A percentile compares a stretch with the other conserved stretches of the same genome.
phyloP scores from a whole-genome alignment of 2,113 vertebrate species.

The Engystomops pustulosus region DNA sequence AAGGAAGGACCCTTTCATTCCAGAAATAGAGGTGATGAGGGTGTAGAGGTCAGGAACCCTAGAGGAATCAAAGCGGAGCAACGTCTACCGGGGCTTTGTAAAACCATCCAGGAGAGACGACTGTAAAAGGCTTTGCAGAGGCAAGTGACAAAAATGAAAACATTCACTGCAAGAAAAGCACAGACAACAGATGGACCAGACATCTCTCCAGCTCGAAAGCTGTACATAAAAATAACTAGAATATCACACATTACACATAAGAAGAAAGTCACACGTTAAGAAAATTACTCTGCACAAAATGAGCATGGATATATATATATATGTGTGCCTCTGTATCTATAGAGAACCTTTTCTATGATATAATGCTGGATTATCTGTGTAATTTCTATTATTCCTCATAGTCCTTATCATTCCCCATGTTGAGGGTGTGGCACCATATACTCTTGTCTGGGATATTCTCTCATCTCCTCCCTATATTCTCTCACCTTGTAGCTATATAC shows the following conservation, averaged over 20 bases:
- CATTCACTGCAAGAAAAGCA: not conserved
- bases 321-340: not conserved
- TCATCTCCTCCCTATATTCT: too few species aligned
- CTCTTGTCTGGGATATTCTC: too few species aligned
- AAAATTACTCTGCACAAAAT: constrained; percentile 19
- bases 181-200: constrained; percentile 30
- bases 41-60: not conserved
- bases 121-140: constrained; percentile 25
- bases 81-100: not conserved
- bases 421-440: too few species aligned
- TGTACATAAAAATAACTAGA: constrained; percentile 6
- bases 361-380: too few species aligned
- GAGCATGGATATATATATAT: not conserved
- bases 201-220: not conserved
- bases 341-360: too few species aligned
- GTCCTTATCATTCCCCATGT: too few species aligned
- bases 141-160: constrained; percentile 27
- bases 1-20: constrained; percentile 20
- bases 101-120: not conserved
- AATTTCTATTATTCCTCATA: too few species aligned
- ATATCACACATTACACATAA: constrained; percentile 11
- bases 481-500: too few species aligned
- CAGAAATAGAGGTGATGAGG: constrained; percentile 22
- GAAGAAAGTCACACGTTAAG: not conserved
- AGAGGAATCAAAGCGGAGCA: not conserved